Evolutionary conservation across 2,113 vertebrate genomes (phyloP).

Genomic region (Tichodroma muraria): DNA sequence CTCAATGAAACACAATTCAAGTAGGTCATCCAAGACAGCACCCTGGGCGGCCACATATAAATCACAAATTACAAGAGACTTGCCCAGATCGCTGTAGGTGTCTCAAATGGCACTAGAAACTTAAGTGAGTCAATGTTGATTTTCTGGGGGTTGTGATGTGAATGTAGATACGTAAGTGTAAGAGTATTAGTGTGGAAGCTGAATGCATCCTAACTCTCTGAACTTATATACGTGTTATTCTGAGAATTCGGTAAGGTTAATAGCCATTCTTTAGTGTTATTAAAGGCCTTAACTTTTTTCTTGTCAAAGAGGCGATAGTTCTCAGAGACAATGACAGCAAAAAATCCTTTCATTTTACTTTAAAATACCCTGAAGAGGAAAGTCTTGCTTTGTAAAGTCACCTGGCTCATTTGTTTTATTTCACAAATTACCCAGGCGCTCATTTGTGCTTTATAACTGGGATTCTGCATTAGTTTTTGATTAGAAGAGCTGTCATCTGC

Average conservation of each 20-base stretch:
- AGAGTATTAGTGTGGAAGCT: background rate
- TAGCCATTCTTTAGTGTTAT: background rate
- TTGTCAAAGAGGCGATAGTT: background rate
- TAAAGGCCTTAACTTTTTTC: constrained; percentile 13
- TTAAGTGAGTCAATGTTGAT: background rate
- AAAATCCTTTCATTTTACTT: constrained; percentile 30
- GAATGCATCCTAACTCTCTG: background rate
- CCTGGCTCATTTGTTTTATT: constrained; percentile 57
- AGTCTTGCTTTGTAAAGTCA: constrained; percentile 33
- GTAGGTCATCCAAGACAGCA: background rate
- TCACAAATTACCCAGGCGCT: background rate
- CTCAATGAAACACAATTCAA: background rate
- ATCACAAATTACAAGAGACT: background rate
- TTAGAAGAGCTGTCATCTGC: constrained; percentile 46
- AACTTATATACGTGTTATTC: background rate
- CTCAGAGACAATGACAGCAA: background rate
- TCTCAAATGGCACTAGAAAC: background rate
- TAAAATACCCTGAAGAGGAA: constrained; percentile 45
- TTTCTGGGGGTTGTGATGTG: background rate
- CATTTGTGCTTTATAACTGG: constrained; percentile 20
- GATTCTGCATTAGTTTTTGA: background rate
- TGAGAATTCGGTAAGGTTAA: background rate
- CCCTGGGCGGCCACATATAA: fast-evolving
- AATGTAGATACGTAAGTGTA: background rate
- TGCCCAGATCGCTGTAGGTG: background rate